Percentiles rank a stretch among this genome's conserved stretches.
phyloP scores from a whole-genome alignment of 2,797 vertebrate genomes.

The Parotocinclus haroldoi region DNA sequence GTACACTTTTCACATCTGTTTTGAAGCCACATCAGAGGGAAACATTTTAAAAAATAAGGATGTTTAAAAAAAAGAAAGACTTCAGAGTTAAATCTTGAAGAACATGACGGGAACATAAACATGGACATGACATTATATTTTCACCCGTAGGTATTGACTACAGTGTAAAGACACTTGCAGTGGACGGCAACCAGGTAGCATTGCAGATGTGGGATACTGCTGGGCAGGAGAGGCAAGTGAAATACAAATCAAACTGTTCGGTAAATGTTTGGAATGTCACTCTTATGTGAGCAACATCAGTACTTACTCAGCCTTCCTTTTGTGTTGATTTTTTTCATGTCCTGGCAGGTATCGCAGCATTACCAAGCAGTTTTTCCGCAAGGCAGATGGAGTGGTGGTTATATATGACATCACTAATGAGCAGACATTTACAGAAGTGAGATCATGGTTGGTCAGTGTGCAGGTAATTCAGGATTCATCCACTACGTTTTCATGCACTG shows the following conservation, averaged over 20 bases:
- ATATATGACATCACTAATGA: slow-evolving; percentile 87
- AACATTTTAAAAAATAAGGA: slow-evolving; percentile 8
- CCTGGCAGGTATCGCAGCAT: slow-evolving; percentile 85
- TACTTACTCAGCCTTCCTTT: background rate
- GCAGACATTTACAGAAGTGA: slow-evolving; percentile 82
- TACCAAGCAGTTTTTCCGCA: slow-evolving; percentile 94
- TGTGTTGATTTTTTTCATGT: background rate
- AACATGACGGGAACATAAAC: too few species aligned
- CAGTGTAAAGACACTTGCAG: slow-evolving; percentile 83
- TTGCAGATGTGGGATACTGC: slow-evolving; percentile 95
- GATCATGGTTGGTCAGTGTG: slow-evolving; percentile 85
- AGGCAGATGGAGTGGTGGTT: slow-evolving; percentile 86
- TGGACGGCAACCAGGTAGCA: slow-evolving; percentile 80
- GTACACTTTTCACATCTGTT: slow-evolving; percentile 12
- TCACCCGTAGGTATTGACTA: slow-evolving; percentile 86
- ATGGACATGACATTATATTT: background rate
- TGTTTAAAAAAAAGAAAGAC: background rate
- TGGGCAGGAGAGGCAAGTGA: slow-evolving; percentile 86
- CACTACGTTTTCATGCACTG: too few species aligned
- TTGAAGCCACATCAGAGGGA: background rate
- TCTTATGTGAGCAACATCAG: background rate
- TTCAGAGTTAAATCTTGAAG: too few species aligned
- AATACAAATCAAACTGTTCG: too few species aligned
- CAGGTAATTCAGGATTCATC: slow-evolving; percentile 69
- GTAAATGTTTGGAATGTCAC: too few species aligned